Base-by-base conservation (phyloP, 2,113 vertebrate species). In the Ivindomyrus marchei region DNA sequence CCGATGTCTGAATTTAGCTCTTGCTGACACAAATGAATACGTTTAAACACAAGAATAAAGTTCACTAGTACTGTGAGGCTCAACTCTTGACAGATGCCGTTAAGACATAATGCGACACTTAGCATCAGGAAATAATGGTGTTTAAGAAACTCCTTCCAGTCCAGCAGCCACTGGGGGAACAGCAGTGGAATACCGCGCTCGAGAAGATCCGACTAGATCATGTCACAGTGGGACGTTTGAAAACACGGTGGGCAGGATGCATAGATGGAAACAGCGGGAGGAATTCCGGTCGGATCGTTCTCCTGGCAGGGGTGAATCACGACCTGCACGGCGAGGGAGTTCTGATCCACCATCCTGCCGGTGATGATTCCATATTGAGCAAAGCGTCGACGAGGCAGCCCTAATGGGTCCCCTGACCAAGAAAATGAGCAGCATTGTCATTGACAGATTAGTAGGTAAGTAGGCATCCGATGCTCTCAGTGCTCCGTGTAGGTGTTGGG, bases 211-310 rank as follows among this genome's bases (percentile, higher is more conserved):
- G 62, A 70, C 24, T 47, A 47, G 45, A 85, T n/a, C 21, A 9
- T 4, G 21, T 42, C 45, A 21, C 83, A 47, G 83, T 85, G 83
- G 42, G 45, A 47, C 17, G 5, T 47, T 13, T 24, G 45, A 19
- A 24, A 45, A 46, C 39, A 24, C 9, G 21, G 83, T 24, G 83
- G 83, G 42, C 45, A 47, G 19, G 8, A 85, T 47, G 83, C 45
- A 11, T 47, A 85, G 42, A 85, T 45, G 45, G 21, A 46, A 85
- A 47, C 83, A 85, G 45, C 42, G 39, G 83, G 83, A 11, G 24
- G 42, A 85, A 85, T 85, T 85, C 45, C 45, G 83, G 83, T n/a
- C 45, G 83, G 83, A 85, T 85, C 45, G 83, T 42, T 85, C 83
- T 85, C 83, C 39, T 46, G 10, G 42, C 42, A 11, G 45, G 83